Percentiles rank a stretch among this genome's conserved stretches.
phyloP scores from a whole-genome alignment of 2,113 vertebrate species.

The Emydura subglobosa region DNA sequence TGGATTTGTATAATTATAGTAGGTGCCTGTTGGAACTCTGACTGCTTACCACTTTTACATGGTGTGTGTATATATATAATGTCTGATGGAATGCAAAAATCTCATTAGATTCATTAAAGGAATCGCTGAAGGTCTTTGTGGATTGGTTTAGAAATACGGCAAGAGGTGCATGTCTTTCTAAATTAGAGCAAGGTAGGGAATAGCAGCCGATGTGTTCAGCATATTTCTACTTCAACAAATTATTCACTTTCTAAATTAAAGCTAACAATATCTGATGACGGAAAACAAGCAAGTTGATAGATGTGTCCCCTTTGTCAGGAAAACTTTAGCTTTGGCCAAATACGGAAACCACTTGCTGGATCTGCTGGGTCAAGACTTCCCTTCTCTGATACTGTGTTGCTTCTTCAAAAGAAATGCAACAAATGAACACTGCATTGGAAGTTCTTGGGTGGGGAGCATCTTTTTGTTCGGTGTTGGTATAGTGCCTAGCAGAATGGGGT shows the following conservation, averaged over 20 bases:
- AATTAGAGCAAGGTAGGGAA: not conserved
- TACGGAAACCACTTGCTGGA: not conserved
- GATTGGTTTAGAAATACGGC: not conserved
- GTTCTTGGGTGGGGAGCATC: not conserved
- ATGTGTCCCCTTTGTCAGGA: no score
- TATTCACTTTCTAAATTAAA: not conserved
- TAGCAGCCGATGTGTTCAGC: not conserved
- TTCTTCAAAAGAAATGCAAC: not conserved
- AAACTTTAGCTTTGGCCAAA: not conserved
- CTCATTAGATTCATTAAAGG: not conserved
- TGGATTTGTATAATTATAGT: not conserved
- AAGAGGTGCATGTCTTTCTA: not conserved
- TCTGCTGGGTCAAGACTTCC: not conserved
- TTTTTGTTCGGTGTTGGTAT: not conserved
- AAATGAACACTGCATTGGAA: not conserved
- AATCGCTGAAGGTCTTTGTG: not conserved
- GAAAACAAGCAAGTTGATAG: not conserved
- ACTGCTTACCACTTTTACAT: not conserved
- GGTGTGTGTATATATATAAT: accelerated
- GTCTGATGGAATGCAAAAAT: not conserved
- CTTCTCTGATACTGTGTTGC: not conserved
- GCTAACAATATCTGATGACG: not conserved
- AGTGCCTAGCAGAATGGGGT: not conserved
- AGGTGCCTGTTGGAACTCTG: not conserved
- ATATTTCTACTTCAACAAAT: not conserved